Percentiles rank a stretch among this genome's conserved stretches.
These are phyloP conservation scores for Eutrigla gurnardus DNA, from an alignment of 2,797 vertebrate species.

Conservation along the genomic window DNA sequence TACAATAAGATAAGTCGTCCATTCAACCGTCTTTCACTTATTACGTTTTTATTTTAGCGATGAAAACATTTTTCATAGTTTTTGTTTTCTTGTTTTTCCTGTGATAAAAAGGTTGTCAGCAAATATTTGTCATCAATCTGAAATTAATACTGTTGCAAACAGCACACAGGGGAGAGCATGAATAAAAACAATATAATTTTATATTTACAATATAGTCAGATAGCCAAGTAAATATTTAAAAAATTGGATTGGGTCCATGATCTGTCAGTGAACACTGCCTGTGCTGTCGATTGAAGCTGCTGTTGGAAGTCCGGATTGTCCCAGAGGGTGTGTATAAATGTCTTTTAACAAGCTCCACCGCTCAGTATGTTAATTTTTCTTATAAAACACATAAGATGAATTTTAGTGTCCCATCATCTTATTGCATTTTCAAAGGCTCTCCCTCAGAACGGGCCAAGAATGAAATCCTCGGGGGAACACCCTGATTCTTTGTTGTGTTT, in stretches of 20 bases:
- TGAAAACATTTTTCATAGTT: too few relatives aligned
- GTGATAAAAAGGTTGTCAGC: too few relatives aligned
- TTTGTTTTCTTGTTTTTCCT: too few relatives aligned
- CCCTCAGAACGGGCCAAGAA: not conserved
- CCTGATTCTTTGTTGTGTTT: not conserved
- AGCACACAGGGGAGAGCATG: too few relatives aligned
- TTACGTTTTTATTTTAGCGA: too few relatives aligned
- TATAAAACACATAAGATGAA: not conserved
- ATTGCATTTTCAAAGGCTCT: not conserved
- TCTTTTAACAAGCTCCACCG: not conserved
- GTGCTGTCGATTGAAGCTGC: not conserved
- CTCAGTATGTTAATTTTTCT: not conserved
- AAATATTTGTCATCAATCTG: too few relatives aligned
- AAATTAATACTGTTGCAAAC: too few relatives aligned
- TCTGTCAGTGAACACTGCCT: not conserved
- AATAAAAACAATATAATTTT: too few relatives aligned
- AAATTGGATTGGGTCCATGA: not conserved
- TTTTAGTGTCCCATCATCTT: not conserved
- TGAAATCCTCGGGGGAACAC: constrained; percentile 7
- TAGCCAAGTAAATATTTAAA: not conserved
- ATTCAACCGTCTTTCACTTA: too few relatives aligned
- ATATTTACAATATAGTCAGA: not conserved
- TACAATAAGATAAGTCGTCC: too few relatives aligned
- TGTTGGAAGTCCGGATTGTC: not conserved
- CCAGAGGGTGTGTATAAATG: not conserved